Base-by-base conservation (phyloP, 30 jellyfish, hydroid and myxozoan species). In the Aurelia aurita region DNA sequence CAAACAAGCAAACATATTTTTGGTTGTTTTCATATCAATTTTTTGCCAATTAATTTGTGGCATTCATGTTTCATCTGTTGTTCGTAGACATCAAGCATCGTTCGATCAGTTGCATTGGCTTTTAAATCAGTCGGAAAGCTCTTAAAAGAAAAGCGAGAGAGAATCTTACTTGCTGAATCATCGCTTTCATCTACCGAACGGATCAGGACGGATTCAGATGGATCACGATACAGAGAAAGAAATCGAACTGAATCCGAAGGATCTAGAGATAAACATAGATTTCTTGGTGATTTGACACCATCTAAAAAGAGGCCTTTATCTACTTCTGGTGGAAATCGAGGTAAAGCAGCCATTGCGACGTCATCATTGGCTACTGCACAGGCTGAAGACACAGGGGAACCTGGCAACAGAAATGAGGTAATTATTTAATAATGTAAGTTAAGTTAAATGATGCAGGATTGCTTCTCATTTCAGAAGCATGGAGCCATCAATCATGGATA, bases 111-210 rank as follows among this genome's bases (percentile, higher is more conserved):
- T 25, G 98, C 98, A 28, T 77, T 93, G 12, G 90, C 97, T 18
- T 93, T 93, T 79, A 85, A 92, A 58, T 93, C 97, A 0, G 98
- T 93, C 49, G 98, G 97, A 51, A 82, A 84, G 23, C 84, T 87
- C 18, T 27, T 93, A 39, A 85, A 84, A 61, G 98, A 91, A 39
- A 82, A 75, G 39, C 77, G 96, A 57, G 93, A 87, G 18, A 63
- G 89, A 58, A n/a, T 22, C 18, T 72, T 51, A 0, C 62, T 55
- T 19, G 77, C 74, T 13, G 98, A 88, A 31, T 78, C 96, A 59
- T 74, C 91, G 19, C 23, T 66, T 43, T 77, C 85, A 29, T 79
- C 90, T 15, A 75, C 96, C 16, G 90, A 76, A 70, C 54, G 96
- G 35, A 61, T 88, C 1, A 63, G 96, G 57, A 72, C 92, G 15